These are phyloP conservation scores for Maniola jurtina DNA, from an alignment of 1,140 invertebrate genomes.

Conservation along the genomic window DNA sequence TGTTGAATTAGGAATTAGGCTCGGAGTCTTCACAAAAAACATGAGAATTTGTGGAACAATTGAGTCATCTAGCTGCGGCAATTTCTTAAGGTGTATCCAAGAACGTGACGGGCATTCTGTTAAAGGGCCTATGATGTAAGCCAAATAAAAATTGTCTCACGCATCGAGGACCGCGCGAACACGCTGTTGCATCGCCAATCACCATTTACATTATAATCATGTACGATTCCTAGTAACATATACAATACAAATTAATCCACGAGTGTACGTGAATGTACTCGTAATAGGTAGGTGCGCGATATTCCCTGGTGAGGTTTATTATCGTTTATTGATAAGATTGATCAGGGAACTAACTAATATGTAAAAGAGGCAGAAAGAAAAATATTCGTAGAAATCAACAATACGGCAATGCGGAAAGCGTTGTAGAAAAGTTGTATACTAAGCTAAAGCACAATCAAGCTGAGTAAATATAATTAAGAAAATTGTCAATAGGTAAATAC, in stretches of 20 bases:
- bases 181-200: slow-evolving; percentile 38
- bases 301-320: not conserved
- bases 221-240: slow-evolving; percentile 44
- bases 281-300: slow-evolving; percentile 18
- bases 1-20: slow-evolving; percentile 15
- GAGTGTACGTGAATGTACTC: slow-evolving; percentile 27
- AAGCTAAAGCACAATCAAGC: no score
- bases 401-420: no score
- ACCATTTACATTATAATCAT: slow-evolving; percentile 40
- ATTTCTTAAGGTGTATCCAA: slow-evolving; percentile 43
- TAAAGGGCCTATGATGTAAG: slow-evolving; percentile 43
- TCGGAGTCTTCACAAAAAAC: slow-evolving; percentile 22
- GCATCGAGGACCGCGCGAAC: slow-evolving; percentile 47
- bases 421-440: no score
- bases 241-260: slow-evolving; percentile 40
- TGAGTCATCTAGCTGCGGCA: slow-evolving; percentile 33
- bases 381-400: no score
- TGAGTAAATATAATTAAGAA: no score
- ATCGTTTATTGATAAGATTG: not conserved
- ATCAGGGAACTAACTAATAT: no score
- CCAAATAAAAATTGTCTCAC: slow-evolving; percentile 64
- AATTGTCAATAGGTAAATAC: no score
- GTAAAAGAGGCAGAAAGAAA: no score
- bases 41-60: slow-evolving; percentile 31
- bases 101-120: slow-evolving; percentile 53